Evolutionary conservation across 2,113 vertebrate species (phyloP), one percentile per base, ranked within the genome.

Genomic region (Phyllostomus discolor): DNA sequence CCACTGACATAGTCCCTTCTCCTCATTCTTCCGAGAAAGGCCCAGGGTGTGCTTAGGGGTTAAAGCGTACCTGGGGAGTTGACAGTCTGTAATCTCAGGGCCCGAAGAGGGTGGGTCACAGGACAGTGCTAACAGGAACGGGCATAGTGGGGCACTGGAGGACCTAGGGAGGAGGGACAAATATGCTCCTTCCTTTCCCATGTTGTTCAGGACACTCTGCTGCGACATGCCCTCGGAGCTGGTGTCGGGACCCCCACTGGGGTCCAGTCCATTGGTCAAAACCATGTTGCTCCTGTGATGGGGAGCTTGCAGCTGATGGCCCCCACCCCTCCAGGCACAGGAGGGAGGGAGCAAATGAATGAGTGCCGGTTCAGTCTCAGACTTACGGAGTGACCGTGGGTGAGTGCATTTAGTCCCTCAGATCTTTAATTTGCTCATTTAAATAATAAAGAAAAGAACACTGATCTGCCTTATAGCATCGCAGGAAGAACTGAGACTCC

Each of bases 121-220:
- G 48, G 41, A 52, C 17, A 11, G 54, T 10, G 2, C 14, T 10
- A 24, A 3, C 15, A 4, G 17, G 0, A 5, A 4, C 38, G 43
- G 79, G 62, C 48, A 33, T 5, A n/a, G n/a, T 1, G 11, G 14
- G 26, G 10, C 33, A 11, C 11, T 0, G 19, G 16, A n/a, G 22
- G 57, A 6, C 66, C 16, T n/a, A 4, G 19, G 4, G 66, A 70
- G 31, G 33, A 81, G 17, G 1, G 22, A 38, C 12, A 28, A 17
- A 9, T 1, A 3, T 2, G 54, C 5, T 3, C 52, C 62, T 64
- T 54, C 52, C 64, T 38, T 28, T 33, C 48, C 10, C 0, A 3
- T 12, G 38, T 2, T 33, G 26, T 26, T 57, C n/a, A 22, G 33
- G 57, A 52, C 1, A 10, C 64, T 26, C 43, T 35, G 67, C 73